These are phyloP conservation scores for Cotesia glomerata DNA, from an alignment of 1,140 invertebrate genomes.

Conservation along the genomic window DNA sequence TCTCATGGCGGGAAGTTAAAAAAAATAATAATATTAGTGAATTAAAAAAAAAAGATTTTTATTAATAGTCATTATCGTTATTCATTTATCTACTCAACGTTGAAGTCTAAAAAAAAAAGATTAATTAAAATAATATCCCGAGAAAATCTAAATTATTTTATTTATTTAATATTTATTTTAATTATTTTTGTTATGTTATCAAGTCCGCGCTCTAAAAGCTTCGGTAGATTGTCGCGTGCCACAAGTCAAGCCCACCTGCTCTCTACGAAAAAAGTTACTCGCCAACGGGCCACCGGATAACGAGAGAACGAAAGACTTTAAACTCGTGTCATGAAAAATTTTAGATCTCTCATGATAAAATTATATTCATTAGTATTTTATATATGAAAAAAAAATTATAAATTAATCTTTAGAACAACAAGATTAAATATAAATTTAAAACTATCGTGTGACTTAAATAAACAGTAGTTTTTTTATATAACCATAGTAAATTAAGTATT, in stretches of 20 bases:
- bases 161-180: neutral
- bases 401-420: too few relatives aligned
- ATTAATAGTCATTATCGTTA: too few relatives aligned
- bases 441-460: too few relatives aligned
- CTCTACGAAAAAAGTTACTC: constrained; percentile 48
- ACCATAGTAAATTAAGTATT: too few relatives aligned
- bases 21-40: too few relatives aligned
- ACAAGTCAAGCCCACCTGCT: constrained; percentile 46
- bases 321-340: neutral
- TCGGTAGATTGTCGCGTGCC: constrained; percentile 58
- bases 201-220: constrained; percentile 18
- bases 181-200: constrained; percentile 11
- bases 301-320: constrained; percentile 1
- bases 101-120: neutral
- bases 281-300: constrained; percentile 47
- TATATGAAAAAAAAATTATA: too few relatives aligned
- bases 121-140: neutral
- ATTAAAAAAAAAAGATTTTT: too few relatives aligned
- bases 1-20: too few relatives aligned
- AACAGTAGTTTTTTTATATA: too few relatives aligned
- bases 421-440: too few relatives aligned
- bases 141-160: neutral
- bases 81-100: too few relatives aligned
- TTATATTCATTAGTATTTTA: neutral
- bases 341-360: neutral